Conservation (phyloP, 2,888 invertebrate species). For the Pedicia rivosa region DNA sequence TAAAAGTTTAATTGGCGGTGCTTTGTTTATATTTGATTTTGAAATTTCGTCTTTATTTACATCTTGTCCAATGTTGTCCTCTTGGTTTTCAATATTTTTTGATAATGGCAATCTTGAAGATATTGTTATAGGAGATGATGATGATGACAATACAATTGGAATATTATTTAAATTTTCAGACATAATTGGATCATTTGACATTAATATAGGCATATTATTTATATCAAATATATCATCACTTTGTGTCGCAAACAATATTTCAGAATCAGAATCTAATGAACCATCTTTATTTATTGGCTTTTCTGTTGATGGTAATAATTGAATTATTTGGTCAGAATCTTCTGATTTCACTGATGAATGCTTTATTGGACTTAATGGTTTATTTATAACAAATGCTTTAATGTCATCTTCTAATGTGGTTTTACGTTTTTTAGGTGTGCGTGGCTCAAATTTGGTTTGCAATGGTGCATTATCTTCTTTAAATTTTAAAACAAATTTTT, state of each 20-base stretch:
- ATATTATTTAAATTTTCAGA: conserved; percentile 52
- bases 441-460: conserved; percentile 4
- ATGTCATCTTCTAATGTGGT: conserved; percentile 20
- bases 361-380: conserved; percentile 14
- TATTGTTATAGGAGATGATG: conserved; percentile 20
- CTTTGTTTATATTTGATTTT: too few species aligned
- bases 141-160: conserved; percentile 38
- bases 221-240: conserved; percentile 48
- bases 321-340: conserved; percentile 14
- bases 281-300: background rate
- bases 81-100: too few species aligned
- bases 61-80: too few species aligned
- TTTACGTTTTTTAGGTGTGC: conserved; percentile 16
- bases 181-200: conserved; percentile 46
- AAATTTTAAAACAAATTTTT: background rate
- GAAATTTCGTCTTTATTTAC: too few species aligned
- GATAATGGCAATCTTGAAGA: too few species aligned
- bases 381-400: conserved; percentile 17
- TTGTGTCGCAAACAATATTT: too few species aligned
- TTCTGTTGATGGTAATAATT: background rate
- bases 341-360: conserved; percentile 15
- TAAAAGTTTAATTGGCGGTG: too few species aligned
- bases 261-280: too few species aligned
- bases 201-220: conserved; percentile 58
- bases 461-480: background rate